Conservation (phyloP, 2,797 vertebrate species). For the Micrastur ruficollis region DNA sequence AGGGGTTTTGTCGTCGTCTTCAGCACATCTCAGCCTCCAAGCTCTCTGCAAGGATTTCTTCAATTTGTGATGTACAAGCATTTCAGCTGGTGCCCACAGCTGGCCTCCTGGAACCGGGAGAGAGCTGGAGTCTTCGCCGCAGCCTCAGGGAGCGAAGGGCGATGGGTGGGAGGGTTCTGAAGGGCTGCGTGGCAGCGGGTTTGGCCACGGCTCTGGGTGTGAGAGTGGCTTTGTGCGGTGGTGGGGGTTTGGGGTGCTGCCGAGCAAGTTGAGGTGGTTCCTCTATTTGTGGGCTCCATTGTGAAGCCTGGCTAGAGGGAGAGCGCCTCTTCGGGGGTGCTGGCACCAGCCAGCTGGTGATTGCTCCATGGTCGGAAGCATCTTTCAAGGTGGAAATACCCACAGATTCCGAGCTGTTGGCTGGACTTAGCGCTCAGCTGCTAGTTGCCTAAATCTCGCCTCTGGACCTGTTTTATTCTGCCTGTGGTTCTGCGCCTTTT, state of each 20-base stretch:
- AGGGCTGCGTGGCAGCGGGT: neutral
- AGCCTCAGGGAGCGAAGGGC: rapidly evolving
- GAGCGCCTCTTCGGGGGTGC: rapidly evolving
- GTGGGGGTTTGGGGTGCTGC: neutral
- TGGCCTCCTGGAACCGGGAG: neutral
- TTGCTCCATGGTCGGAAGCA: neutral
- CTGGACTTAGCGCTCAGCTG: neutral
- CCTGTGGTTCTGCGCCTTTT: neutral
- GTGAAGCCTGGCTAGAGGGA: neutral
- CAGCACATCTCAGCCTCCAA: neutral
- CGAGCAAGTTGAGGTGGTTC: neutral
- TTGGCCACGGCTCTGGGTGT: neutral
- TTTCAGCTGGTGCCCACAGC: neutral
- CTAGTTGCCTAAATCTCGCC: neutral
- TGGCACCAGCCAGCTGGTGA: neutral
- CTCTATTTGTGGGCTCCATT: neutral
- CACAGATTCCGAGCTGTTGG: neutral
- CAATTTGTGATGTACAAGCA: neutral
- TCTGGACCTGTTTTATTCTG: neutral
- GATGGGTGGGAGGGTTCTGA: too few relatives aligned
- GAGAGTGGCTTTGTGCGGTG: neutral
- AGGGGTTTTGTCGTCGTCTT: neutral
- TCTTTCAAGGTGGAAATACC: neutral
- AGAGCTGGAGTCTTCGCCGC: neutral
- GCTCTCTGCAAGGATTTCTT: neutral